Evolutionary conservation across 2,113 vertebrate species (phyloP).

Genomic region (Gorsachius goisagi): DNA sequence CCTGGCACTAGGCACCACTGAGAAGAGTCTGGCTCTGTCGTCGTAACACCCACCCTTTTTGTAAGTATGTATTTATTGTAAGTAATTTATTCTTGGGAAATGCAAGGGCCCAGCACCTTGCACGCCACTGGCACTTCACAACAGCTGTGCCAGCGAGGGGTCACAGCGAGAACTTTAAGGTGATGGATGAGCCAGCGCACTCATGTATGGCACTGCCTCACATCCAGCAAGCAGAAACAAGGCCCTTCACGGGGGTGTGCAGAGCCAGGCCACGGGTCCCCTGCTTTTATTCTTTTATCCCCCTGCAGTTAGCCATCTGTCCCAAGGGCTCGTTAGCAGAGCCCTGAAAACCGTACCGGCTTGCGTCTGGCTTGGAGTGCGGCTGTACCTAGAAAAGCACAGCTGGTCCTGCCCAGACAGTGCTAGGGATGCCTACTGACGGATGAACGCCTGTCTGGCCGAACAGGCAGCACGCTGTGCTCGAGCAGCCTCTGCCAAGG

Average conservation of each 20-base stretch:
- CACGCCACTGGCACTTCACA: accelerated
- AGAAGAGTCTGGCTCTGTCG: too few relatives aligned
- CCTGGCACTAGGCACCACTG: too few relatives aligned
- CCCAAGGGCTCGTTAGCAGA: background rate
- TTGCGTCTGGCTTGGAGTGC: background rate
- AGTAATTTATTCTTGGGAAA: background rate
- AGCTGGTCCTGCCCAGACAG: background rate
- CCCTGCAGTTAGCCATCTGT: background rate
- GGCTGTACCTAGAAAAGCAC: background rate
- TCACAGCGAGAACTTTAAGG: background rate
- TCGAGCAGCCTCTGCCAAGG: background rate
- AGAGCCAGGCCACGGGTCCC: background rate
- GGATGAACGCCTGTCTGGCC: background rate
- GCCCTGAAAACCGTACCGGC: background rate
- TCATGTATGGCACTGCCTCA: background rate
- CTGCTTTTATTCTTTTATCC: too few relatives aligned
- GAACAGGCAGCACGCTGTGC: background rate
- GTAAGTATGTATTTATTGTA: too few relatives aligned
- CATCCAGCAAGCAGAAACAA: background rate
- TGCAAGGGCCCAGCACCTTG: background rate
- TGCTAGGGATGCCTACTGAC: background rate
- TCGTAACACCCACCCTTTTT: too few relatives aligned
- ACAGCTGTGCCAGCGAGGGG: background rate
- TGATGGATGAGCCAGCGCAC: background rate
- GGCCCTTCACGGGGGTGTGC: background rate